Conservation (phyloP, 2,797 vertebrate species). For the Hybognathus amarus region DNA sequence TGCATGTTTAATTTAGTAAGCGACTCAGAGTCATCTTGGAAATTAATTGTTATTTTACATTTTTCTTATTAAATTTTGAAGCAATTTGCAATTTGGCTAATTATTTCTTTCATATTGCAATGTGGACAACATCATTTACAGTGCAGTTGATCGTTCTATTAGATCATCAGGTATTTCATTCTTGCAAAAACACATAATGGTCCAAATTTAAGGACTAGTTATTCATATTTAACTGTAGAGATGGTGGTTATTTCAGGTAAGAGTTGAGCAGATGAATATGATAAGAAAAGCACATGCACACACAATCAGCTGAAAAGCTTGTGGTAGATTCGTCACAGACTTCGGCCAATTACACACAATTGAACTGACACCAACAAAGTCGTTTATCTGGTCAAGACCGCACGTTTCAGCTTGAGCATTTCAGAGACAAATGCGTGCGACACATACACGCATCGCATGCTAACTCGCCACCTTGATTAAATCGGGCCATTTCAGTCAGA, state of each 20-base stretch:
- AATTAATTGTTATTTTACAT: neutral
- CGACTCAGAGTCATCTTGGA: no score
- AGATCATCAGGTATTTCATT: neutral
- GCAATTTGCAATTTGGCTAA: neutral
- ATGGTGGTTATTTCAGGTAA: neutral
- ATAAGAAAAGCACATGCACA: neutral
- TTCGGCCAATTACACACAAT: constrained; percentile 16
- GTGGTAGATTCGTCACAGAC: neutral
- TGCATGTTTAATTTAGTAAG: neutral
- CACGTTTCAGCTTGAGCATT: neutral
- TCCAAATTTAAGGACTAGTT: neutral
- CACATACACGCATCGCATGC: neutral
- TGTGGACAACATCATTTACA: neutral
- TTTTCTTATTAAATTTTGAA: no score
- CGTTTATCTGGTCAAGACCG: neutral
- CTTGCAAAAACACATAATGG: neutral
- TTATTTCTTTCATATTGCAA: neutral
- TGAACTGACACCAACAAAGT: constrained; percentile 11
- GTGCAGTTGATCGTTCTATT: neutral
- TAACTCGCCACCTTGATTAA: neutral
- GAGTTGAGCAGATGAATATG: neutral
- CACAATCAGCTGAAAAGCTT: neutral
- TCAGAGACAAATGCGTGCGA: neutral
- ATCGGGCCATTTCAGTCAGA: constrained; percentile 1
- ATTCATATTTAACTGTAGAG: neutral